Base-by-base conservation (phyloP, 2,888 invertebrate genomes). In the Trissoscelio sp. region DNA sequence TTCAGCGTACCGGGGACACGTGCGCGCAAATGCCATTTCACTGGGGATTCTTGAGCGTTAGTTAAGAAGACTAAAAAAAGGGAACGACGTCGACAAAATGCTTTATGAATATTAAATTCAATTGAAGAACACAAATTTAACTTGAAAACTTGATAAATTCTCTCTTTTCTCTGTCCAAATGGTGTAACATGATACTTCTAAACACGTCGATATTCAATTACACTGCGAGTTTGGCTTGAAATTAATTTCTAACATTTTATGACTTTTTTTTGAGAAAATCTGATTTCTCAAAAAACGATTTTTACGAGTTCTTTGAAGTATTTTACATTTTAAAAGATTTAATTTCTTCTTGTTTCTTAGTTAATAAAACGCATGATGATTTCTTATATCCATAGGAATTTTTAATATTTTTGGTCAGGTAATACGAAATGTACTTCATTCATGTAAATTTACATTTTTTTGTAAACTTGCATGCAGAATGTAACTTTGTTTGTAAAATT, bases 271-370 rank as follows among this genome's bases (percentile, higher is more conserved):
- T 14, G 18, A 31, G 18, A 22, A 44, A 66, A 66, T 31, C 57
- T 24, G 57, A 34, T 46, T 57, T 53, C 51, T 44, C 18, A 37
- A 62, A 31, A 73, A 48, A 51, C 14, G 9, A 60, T 22, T 67
- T 79, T 67, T 67, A 67, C 60, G 67, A 73, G 12, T 67, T 55
- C 46, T 16, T 53, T 55, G 70, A 78, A 72, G 57, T 57, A 55
- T 11, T 37, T 37, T 57, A 66, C 66, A 66, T 64, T 55, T 55
- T 53, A 12, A 31, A 51, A 16, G 42, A 24, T 57, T 11, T 14
- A 39, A 2, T 28, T 48, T 48, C 22, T 6, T 39, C 2, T 42
- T 42, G 12, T 20, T 24, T 11, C 9, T 31, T 1, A 1, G 31
- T 31, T n/a, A n/a, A n/a, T n/a, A n/a, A n/a, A n/a, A n/a, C n/a